Conservation (phyloP, 2,888 invertebrate genomes). For the Anodontia alba region DNA sequence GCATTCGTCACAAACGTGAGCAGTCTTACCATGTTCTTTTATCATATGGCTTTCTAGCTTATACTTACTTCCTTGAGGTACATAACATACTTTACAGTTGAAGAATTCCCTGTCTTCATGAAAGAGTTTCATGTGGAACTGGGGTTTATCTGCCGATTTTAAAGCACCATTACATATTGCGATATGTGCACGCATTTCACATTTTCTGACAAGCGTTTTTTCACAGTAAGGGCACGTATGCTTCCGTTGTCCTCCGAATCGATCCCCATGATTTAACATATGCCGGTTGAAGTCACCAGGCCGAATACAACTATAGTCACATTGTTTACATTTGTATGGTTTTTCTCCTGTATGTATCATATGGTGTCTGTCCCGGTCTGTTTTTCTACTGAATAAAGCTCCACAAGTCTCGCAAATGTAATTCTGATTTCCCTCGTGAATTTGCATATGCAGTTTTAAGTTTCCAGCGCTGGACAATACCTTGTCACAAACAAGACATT, state of each 20-base stretch:
- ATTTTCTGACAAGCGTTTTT: not conserved
- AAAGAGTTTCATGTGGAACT: not conserved
- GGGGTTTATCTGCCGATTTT: not conserved
- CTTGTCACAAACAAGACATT: not conserved
- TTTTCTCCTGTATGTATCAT: not conserved
- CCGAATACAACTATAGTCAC: not conserved
- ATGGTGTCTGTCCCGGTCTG: not conserved
- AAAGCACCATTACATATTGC: not conserved
- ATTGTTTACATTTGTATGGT: not conserved
- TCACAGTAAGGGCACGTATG: not conserved
- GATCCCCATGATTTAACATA: not conserved
- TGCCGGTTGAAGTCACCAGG: not conserved
- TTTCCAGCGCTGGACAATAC: not conserved
- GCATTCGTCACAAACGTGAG: not conserved
- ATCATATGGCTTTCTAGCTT: not conserved
- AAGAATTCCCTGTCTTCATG: not conserved
- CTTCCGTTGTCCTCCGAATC: not conserved
- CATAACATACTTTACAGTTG: not conserved
- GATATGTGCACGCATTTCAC: not conserved
- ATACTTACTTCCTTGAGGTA: not conserved
- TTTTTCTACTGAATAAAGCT: not conserved
- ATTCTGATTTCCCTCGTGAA: not conserved
- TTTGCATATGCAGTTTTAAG: slow-evolving; percentile 4
- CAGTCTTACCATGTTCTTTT: not conserved
- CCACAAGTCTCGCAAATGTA: not conserved